A percentile compares a stretch with the other conserved stretches of the same genome.
phyloP scores from a whole-genome alignment of 2,113 vertebrate genomes.

The Callipepla californica region DNA sequence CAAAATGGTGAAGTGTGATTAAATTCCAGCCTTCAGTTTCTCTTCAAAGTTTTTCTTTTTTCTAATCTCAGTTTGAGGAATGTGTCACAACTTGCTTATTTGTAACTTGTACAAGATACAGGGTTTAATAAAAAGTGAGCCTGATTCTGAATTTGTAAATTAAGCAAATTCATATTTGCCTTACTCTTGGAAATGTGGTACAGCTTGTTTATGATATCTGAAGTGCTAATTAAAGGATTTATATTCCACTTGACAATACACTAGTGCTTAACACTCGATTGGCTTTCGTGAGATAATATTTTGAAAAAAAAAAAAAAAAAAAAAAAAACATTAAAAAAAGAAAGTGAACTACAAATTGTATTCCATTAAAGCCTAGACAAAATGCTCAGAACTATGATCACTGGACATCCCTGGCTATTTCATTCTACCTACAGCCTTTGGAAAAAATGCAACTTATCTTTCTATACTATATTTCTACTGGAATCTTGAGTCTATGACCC shows the following conservation, averaged over 20 bases:
- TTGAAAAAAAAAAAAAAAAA: neutral
- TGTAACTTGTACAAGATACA: neutral
- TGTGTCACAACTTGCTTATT: neutral
- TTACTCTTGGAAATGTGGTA: neutral
- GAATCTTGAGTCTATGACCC: neutral
- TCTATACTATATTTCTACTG: neutral
- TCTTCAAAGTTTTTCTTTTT: neutral
- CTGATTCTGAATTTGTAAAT: neutral
- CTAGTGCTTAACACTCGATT: neutral
- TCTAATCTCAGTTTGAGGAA: neutral
- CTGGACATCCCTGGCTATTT: neutral
- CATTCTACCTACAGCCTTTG: neutral
- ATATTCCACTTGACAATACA: neutral
- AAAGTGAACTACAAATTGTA: neutral
- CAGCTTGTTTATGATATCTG: neutral
- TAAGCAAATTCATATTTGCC: neutral
- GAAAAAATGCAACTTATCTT: neutral
- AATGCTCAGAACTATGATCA: neutral
- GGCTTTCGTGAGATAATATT: neutral
- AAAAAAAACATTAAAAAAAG: no score
- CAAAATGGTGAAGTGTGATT: neutral
- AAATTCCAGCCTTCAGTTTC: neutral
- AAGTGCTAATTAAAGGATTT: slow-evolving; percentile 1
- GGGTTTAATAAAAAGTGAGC: neutral
- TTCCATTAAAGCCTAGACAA: neutral